A percentile compares a stretch with the other conserved stretches of the same genome.
Evolutionary conservation across 2,888 invertebrate genomes (phyloP).

Genomic region (Germaria angustata): DNA sequence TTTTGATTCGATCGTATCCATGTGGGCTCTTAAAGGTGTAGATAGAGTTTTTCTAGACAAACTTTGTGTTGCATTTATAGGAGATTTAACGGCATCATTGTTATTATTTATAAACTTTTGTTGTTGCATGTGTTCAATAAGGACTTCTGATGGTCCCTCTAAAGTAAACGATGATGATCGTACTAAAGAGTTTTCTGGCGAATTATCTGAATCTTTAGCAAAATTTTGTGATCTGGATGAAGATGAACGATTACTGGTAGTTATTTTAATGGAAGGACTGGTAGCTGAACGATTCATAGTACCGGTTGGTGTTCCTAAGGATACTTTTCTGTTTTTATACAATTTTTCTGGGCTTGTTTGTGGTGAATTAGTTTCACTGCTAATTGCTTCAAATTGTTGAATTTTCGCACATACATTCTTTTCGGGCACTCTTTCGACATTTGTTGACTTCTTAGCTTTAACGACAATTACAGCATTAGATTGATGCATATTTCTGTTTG

Average conservation of each 20-base stretch:
- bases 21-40: slow-evolving; percentile 68
- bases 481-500: background rate
- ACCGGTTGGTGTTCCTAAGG: background rate
- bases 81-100: background rate
- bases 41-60: slow-evolving; percentile 21
- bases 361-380: slow-evolving; percentile 34
- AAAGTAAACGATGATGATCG: slow-evolving; percentile 90
- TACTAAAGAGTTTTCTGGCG: slow-evolving; percentile 80
- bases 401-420: slow-evolving; percentile 64
- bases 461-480: background rate
- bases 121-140: slow-evolving; percentile 79
- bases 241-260: slow-evolving; percentile 34
- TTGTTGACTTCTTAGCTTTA: background rate
- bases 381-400: slow-evolving; percentile 56
- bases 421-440: slow-evolving; percentile 33
- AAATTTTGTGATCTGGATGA: slow-evolving; percentile 78
- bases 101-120: slow-evolving; percentile 28
- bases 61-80: background rate
- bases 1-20: slow-evolving; percentile 77
- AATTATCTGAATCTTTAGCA: slow-evolving; percentile 29
- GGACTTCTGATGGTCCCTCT: slow-evolving; percentile 87
- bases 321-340: background rate
- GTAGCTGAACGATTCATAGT: slow-evolving; percentile 72
- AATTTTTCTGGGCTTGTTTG: slow-evolving; percentile 36
- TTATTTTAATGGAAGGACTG: slow-evolving; percentile 72